These are phyloP conservation scores for Burhinus oedicnemus DNA, from an alignment of 2,113 vertebrate genomes.

Conservation along the genomic window DNA sequence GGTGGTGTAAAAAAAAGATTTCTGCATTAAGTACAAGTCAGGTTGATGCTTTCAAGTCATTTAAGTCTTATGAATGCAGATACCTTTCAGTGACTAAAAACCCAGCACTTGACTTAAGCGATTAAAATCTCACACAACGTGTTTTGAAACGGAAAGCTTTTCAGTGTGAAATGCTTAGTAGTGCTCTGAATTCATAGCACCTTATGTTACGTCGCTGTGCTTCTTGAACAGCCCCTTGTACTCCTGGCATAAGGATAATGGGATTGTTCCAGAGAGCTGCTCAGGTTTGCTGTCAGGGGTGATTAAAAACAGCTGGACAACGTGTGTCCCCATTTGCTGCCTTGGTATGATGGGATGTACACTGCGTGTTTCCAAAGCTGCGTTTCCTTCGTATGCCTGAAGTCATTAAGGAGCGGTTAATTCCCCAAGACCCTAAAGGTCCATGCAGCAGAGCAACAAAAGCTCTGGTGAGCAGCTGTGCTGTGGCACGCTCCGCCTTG, in stretches of 20 bases:
- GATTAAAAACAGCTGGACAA: background rate
- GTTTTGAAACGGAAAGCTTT: background rate
- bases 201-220: background rate
- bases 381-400: rapidly evolving
- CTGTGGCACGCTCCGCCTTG: rapidly evolving
- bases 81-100: background rate
- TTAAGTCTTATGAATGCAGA: background rate
- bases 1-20: background rate
- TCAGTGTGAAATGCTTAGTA: background rate
- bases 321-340: rapidly evolving
- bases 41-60: background rate
- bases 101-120: background rate
- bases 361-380: background rate
- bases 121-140: background rate
- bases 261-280: background rate
- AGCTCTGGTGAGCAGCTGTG: background rate
- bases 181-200: background rate
- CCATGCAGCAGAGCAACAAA: background rate
- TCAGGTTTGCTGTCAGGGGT: background rate
- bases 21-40: background rate
- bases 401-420: background rate
- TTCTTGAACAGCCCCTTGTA: background rate
- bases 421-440: background rate
- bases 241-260: background rate
- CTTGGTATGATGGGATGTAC: rapidly evolving